phyloP scores from a whole-genome alignment of 2,888 invertebrate genomes.

The Balanococcus diminutus region DNA sequence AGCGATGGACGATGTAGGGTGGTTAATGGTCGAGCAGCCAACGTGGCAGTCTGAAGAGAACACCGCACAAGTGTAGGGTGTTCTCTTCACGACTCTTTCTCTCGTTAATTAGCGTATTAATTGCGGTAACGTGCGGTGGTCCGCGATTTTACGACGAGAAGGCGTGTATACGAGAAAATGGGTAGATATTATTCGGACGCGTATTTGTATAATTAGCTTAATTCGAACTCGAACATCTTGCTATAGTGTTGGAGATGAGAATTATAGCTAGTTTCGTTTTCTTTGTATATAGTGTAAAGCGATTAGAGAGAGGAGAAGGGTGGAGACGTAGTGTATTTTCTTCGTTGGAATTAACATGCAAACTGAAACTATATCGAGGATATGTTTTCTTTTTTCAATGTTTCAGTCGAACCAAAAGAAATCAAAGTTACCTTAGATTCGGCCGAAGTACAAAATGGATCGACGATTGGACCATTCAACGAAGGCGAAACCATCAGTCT shows the following conservation, averaged over 20 bases:
- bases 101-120: conserved; percentile 3
- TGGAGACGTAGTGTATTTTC: too few species aligned
- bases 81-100: neutral
- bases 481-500: conserved; percentile 74
- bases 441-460: conserved; percentile 68
- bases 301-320: neutral
- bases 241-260: neutral
- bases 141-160: neutral
- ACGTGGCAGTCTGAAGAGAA: neutral
- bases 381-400: conserved; percentile 58
- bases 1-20: neutral
- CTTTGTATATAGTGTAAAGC: neutral
- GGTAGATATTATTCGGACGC: conserved; percentile 1
- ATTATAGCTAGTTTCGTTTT: neutral
- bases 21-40: neutral
- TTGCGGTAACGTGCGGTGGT: neutral
- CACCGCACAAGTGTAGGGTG: neutral
- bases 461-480: conserved; percentile 72
- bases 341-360: neutral
- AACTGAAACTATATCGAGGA: neutral
- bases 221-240: neutral
- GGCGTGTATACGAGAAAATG: neutral
- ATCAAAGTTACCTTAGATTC: conserved; percentile 70
- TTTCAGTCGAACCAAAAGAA: conserved; percentile 80
- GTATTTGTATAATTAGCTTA: neutral